Conservation (phyloP, 1,140 invertebrate genomes). For the Euwallacea fornicatus region DNA sequence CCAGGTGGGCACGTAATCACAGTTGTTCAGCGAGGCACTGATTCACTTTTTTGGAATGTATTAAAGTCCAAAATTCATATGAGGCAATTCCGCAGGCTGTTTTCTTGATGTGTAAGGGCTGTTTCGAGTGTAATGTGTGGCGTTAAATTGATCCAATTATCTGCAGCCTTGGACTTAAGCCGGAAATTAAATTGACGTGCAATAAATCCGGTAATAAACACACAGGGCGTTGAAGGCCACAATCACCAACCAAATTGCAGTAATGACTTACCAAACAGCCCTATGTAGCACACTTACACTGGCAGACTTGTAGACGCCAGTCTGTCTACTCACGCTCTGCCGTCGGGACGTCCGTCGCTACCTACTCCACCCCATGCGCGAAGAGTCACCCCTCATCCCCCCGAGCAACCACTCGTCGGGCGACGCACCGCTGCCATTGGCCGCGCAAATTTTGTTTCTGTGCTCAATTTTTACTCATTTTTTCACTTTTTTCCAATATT, state of each 20-base stretch:
- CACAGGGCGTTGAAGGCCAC: constrained; percentile 22
- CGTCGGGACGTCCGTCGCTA: constrained; percentile 57
- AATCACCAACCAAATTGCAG: constrained; percentile 33
- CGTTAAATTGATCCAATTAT: constrained; percentile 23
- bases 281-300: constrained; percentile 39
- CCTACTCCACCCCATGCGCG: constrained; percentile 56
- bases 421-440: constrained; percentile 43
- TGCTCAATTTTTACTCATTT: constrained; percentile 30
- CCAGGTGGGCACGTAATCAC: too few species aligned
- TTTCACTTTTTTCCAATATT: constrained; percentile 26
- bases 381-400: constrained; percentile 50
- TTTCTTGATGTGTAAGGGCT: too few species aligned
- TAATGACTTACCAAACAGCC: constrained; percentile 41
- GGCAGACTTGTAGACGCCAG: constrained; percentile 57
- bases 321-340: constrained; percentile 56
- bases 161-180: constrained; percentile 8
- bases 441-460: constrained; percentile 46
- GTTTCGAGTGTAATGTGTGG: too few species aligned
- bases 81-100: too few species aligned
- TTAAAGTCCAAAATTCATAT: too few species aligned
- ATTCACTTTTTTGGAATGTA: too few species aligned
- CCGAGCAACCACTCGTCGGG: constrained; percentile 41
- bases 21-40: too few species aligned
- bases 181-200: constrained; percentile 20
- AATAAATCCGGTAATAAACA: too few species aligned